These are phyloP conservation scores for Rhynchophorus ferrugineus DNA, from an alignment of 1,140 invertebrate species.

Conservation along the genomic window DNA sequence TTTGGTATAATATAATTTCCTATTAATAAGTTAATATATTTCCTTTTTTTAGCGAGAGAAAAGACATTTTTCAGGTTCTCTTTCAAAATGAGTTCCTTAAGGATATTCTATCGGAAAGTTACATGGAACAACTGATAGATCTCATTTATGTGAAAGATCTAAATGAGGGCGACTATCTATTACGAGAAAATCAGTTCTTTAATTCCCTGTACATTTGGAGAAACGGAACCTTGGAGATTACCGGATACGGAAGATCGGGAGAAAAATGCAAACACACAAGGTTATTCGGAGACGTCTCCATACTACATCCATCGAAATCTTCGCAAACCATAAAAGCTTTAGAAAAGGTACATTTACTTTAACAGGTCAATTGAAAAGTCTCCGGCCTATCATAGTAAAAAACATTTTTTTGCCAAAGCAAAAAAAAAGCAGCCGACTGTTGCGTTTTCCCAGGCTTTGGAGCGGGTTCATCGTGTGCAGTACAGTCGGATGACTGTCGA, in stretches of 20 bases:
- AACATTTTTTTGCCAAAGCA: too few species aligned
- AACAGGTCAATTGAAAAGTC: too few species aligned
- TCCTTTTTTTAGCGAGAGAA: constrained; percentile 27
- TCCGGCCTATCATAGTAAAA: too few species aligned
- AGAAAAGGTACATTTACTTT: constrained; percentile 41
- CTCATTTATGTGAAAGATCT: constrained; percentile 23
- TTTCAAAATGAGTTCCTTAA: constrained; percentile 30
- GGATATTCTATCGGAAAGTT: constrained; percentile 22
- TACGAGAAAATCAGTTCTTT: constrained; percentile 24
- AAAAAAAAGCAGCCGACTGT: too few species aligned
- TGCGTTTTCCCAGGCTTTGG: too few species aligned
- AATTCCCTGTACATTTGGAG: constrained; percentile 24
- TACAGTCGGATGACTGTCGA: too few species aligned
- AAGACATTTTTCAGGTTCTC: constrained; percentile 25
- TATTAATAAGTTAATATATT: background rate
- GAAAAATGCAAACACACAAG: constrained; percentile 6
- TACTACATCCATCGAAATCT: constrained; percentile 23
- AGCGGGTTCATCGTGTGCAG: too few species aligned
- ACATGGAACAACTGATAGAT: constrained; percentile 25
- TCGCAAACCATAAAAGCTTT: constrained; percentile 12
- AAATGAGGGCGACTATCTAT: constrained; percentile 19
- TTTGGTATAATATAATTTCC: too few species aligned
- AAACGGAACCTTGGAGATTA: constrained; percentile 20
- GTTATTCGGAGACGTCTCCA: constrained; percentile 24
- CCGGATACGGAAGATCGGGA: constrained; percentile 16